Percentiles rank a stretch among this genome's conserved stretches.
phyloP scores from a whole-genome alignment of 1,140 invertebrate species.

The Cotesia chilonis region DNA sequence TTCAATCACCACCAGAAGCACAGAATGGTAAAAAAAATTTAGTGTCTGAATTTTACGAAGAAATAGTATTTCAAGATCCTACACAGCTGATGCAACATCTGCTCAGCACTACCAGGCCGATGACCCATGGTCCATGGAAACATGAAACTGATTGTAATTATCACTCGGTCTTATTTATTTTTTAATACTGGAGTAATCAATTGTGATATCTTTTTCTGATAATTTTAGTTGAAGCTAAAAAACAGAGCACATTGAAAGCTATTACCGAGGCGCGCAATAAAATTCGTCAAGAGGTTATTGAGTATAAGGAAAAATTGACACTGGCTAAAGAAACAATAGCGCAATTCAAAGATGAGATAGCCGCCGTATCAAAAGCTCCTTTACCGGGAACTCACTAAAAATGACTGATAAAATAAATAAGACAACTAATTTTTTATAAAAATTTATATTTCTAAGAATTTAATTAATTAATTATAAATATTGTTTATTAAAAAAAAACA shows the following conservation, averaged over 20 bases:
- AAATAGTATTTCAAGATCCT: constrained; percentile 97
- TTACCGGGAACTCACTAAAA: constrained; percentile 45
- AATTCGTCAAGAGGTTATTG: constrained; percentile 83
- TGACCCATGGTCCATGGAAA: constrained; percentile 78
- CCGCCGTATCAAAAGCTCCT: constrained; percentile 68
- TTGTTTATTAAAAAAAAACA: too few species aligned
- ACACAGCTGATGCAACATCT: constrained; percentile 92
- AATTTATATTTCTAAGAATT: neutral
- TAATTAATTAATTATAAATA: neutral
- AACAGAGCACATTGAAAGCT: constrained; percentile 80
- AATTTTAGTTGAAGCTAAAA: constrained; percentile 90
- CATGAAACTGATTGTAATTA: constrained; percentile 93
- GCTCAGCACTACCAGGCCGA: constrained; percentile 77
- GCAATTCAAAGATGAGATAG: constrained; percentile 88
- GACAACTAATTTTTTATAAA: neutral
- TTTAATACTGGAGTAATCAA: constrained; percentile 15
- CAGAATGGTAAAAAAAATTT: constrained; percentile 81
- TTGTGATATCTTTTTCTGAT: constrained; percentile 32
- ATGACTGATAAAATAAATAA: constrained; percentile 8
- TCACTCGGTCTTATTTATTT: too few species aligned
- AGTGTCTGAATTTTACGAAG: constrained; percentile 95
- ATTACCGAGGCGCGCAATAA: constrained; percentile 85
- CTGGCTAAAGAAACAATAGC: constrained; percentile 88
- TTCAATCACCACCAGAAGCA: constrained; percentile 79
- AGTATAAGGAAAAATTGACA: constrained; percentile 88